Percentiles rank a stretch among this genome's conserved stretches.
Evolutionary conservation across 2,797 vertebrate species (phyloP).

Genomic region (Parauchenoglanis ngamensis): DNA sequence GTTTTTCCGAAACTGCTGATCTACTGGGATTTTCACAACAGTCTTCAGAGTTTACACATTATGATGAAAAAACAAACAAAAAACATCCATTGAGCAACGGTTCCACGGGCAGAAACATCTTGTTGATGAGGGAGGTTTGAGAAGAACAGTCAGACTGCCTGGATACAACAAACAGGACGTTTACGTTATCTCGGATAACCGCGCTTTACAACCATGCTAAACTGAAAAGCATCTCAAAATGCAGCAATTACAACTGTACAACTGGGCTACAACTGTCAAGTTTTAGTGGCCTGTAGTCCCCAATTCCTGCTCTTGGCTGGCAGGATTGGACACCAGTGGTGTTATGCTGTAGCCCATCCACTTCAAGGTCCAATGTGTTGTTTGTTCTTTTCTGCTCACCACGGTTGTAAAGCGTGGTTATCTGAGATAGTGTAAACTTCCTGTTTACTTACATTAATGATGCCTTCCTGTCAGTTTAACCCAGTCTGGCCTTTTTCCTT

Average conservation of each 20-base stretch:
- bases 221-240: constrained; percentile 3
- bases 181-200: background rate
- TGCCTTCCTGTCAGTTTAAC: background rate
- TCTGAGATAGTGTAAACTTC: background rate
- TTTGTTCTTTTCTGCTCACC: background rate
- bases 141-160: background rate
- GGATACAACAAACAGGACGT: background rate
- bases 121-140: background rate
- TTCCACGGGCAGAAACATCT: background rate
- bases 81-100: background rate
- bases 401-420: background rate
- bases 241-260: background rate
- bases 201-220: background rate
- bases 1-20: background rate
- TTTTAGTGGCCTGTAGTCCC: background rate
- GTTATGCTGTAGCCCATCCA: background rate
- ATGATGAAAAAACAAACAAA: background rate
- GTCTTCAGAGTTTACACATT: background rate
- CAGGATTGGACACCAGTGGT: too few species aligned
- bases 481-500: background rate
- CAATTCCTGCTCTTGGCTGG: background rate
- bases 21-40: background rate
- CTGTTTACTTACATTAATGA: background rate
- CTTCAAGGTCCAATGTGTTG: background rate
- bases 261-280: background rate